Evolutionary conservation across 1,140 invertebrate genomes (phyloP), one percentile per base, ranked within the genome.

Genomic region (Myzus persicae): DNA sequence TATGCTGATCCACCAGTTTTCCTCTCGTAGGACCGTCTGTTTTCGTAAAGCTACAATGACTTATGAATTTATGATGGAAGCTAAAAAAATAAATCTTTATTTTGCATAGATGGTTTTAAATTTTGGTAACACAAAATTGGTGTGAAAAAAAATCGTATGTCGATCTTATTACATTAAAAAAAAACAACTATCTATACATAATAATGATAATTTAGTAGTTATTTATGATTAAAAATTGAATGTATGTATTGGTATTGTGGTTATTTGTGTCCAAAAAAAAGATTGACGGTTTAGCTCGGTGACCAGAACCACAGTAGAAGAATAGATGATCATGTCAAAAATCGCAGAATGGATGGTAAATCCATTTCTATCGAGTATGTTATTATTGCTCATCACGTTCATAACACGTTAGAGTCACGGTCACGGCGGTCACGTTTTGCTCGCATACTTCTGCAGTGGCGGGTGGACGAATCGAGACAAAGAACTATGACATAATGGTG

Each of bases 391-490:
- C 88, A 24, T 51, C 46, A 18, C 44, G n/a, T 26, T 3, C 20
- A 89, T 48, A 54, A 67, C 6, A 42, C 26, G 38, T 67, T 20
- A 20, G 40, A 90, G 54, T 90, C 89, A 90, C 51, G 89, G 89
- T 59, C 89, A 90, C 89, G 51, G 51, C 42, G 54, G 89, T 90
- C 89, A 90, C 89, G 54, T 90, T 67, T 40, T 38, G n/a, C 20
- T 90, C 8, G 48, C 36, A 59, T 90, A 59, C 4, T 59, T 40
- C 51, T 59, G 48, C 36, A n/a, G 26, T 31, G 36, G 51, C 48
- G 48, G 38, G 40, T 54, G 51, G 42, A 54, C 46, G 20, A 26
- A 22, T 54, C 46, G 48, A 1, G 67, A 90, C 51, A 90, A 90
- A 51, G 88, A 51, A 67, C 14, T 14, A 5, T 67, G 89, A 67